Evolutionary conservation across 2,113 vertebrate species (phyloP).

Genomic region (Oryzias javanicus): DNA sequence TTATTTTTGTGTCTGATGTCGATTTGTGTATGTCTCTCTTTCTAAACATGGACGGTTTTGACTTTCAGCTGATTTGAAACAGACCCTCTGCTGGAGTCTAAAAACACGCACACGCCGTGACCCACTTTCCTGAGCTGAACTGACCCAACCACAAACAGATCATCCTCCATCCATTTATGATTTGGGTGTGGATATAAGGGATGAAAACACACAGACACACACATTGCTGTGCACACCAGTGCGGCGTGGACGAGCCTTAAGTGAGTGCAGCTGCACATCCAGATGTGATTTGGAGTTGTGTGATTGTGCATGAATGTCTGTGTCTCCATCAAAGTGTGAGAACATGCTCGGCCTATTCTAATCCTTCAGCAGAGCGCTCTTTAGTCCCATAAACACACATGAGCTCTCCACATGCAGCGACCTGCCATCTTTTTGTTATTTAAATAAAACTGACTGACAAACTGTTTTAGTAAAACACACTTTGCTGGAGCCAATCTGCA

Average conservation of each 20-base stretch:
- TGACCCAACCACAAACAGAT: constrained; percentile 55
- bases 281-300: constrained; percentile 63
- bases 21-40: constrained; percentile 45
- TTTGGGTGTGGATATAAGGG: constrained; percentile 33
- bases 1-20: constrained; percentile 31
- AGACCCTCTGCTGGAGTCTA: constrained; percentile 39
- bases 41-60: constrained; percentile 57
- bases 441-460: constrained; percentile 1
- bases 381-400: background rate
- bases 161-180: constrained; percentile 49
- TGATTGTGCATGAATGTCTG: constrained; percentile 33
- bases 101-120: constrained; percentile 36
- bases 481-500: constrained; percentile 9
- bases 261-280: constrained; percentile 58
- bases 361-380: constrained; percentile 22
- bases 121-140: constrained; percentile 61
- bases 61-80: constrained; percentile 56
- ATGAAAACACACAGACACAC: constrained; percentile 37
- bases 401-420: constrained; percentile 13
- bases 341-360: constrained; percentile 32
- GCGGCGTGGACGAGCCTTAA: constrained; percentile 37
- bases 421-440: background rate
- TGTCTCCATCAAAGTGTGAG: constrained; percentile 37
- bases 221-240: constrained; percentile 27
- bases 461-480: constrained; percentile 1